phyloP scores from a whole-genome alignment of 2,797 vertebrate genomes.

The Carduelis carduelis region DNA sequence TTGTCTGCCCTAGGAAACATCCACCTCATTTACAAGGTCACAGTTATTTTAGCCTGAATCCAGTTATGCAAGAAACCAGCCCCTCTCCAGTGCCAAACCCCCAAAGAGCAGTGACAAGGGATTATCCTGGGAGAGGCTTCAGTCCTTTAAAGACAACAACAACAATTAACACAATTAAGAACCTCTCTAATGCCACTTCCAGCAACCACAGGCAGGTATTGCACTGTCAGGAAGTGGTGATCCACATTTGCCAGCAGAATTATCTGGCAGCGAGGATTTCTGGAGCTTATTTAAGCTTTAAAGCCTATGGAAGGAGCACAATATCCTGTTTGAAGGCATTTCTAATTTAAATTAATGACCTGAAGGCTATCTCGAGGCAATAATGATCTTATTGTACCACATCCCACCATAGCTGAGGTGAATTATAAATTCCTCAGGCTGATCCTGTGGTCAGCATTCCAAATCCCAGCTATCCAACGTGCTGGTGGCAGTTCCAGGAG shows the following conservation, averaged over 20 bases:
- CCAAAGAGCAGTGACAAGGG: accelerated
- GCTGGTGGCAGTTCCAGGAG: conserved; percentile 1
- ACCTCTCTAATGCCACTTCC: neutral
- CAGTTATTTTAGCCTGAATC: neutral
- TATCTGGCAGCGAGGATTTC: conserved; percentile 26
- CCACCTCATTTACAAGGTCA: neutral
- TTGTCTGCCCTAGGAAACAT: neutral
- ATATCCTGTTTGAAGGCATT: conserved; percentile 45
- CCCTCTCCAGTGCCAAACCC: neutral
- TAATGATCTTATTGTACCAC: conserved; percentile 39
- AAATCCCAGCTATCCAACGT: neutral
- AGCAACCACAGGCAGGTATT: neutral
- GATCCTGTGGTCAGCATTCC: conserved; percentile 43
- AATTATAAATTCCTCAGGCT: conserved; percentile 44
- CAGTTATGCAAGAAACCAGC: neutral
- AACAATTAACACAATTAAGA: neutral
- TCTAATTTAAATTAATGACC: conserved; percentile 60
- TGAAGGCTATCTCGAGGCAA: conserved; percentile 41
- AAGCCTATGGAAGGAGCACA: neutral
- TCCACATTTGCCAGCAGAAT: neutral
- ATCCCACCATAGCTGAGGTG: conserved; percentile 38
- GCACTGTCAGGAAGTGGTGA: neutral
- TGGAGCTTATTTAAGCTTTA: conserved; percentile 32
- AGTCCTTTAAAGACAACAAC: neutral
- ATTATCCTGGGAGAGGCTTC: neutral